phyloP scores from a whole-genome alignment of 1,140 invertebrate genomes.

The Brachionus calyciflorus region DNA sequence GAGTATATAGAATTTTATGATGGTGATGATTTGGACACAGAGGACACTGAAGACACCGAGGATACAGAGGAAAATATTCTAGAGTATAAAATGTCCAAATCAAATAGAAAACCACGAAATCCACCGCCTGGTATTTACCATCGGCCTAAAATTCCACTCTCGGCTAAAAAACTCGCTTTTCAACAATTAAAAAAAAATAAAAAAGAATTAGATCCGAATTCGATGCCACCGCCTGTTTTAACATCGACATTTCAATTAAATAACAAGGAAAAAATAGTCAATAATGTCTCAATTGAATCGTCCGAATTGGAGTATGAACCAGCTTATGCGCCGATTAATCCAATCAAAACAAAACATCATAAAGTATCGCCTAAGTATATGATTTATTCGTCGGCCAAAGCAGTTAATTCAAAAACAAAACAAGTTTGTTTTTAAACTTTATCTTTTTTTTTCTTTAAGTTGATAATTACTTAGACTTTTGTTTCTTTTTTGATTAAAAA shows the following conservation, averaged over 20 bases:
- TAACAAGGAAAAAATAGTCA: background rate
- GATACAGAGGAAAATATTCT: constrained; percentile 32
- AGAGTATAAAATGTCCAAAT: background rate
- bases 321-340: constrained; percentile 12
- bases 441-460: too few species aligned
- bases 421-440: background rate
- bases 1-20: constrained; percentile 30
- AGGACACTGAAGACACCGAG: constrained; percentile 37
- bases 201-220: background rate
- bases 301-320: constrained; percentile 40
- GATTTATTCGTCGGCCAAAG: constrained; percentile 19
- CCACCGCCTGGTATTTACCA: background rate
- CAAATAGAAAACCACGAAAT: background rate
- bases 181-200: constrained; percentile 11
- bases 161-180: constrained; percentile 2
- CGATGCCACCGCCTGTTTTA: constrained; percentile 21
- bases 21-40: constrained; percentile 11
- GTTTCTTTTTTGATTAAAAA: too few species aligned
- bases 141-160: background rate
- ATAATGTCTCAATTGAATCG: constrained; percentile 30
- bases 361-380: background rate
- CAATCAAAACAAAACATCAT: background rate
- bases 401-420: constrained; percentile 17
- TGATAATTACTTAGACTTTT: too few species aligned
- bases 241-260: constrained; percentile 29